A percentile compares a stretch with the other conserved stretches of the same genome.
phyloP scores from a whole-genome alignment of 2,113 vertebrate species.

The Atractosteus spatula region DNA sequence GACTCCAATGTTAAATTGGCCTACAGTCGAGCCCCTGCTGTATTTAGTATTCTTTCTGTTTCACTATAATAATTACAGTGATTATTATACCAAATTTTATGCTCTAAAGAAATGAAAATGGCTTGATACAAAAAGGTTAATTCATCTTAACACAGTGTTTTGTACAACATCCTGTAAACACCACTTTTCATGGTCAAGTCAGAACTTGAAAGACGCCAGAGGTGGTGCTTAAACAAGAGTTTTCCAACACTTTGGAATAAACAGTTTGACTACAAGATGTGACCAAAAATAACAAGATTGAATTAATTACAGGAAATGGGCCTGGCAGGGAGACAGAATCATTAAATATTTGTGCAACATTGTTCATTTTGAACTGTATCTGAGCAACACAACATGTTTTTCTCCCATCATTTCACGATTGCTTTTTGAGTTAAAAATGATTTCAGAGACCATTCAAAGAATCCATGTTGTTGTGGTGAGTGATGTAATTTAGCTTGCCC shows the following conservation, averaged over 20 bases:
- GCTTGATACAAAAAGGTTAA: background rate
- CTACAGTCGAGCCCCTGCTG: too few species aligned
- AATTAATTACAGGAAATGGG: slow-evolving; percentile 70
- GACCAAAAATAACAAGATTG: slow-evolving; percentile 56
- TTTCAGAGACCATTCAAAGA: slow-evolving; percentile 45
- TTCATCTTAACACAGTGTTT: background rate
- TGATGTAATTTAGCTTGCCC: slow-evolving; percentile 35
- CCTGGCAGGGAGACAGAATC: slow-evolving; percentile 40
- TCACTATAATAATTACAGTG: too few species aligned
- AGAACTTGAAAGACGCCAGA: background rate
- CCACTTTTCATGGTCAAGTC: background rate
- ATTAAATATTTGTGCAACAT: slow-evolving; percentile 57
- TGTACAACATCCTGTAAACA: background rate
- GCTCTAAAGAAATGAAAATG: slow-evolving; percentile 35
- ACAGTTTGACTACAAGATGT: slow-evolving; percentile 42
- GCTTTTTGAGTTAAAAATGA: slow-evolving; percentile 52
- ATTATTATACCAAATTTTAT: too few species aligned
- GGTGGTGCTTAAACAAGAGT: slow-evolving; percentile 5
- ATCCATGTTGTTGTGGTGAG: slow-evolving; percentile 47
- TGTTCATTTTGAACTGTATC: slow-evolving; percentile 42
- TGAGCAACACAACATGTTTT: slow-evolving; percentile 31
- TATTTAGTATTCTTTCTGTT: too few species aligned
- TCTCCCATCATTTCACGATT: slow-evolving; percentile 51
- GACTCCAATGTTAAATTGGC: too few species aligned
- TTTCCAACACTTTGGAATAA: slow-evolving; percentile 4